These are phyloP conservation scores for Thripadectes ignobilis DNA, from an alignment of 2,797 vertebrate species.

Conservation along the genomic window DNA sequence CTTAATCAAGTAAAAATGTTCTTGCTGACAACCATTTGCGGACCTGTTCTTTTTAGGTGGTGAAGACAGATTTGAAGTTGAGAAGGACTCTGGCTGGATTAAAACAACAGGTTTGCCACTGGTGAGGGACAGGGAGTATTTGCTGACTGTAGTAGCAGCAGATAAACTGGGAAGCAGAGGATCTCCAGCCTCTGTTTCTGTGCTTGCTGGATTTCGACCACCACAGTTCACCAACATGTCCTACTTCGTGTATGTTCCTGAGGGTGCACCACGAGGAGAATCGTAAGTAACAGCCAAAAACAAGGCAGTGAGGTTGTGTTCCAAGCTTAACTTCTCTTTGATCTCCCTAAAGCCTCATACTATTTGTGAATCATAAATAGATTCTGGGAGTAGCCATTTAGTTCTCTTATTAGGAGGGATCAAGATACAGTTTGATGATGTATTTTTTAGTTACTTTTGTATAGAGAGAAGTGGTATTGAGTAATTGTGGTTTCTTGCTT, in stretches of 20 bases:
- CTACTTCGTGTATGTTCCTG: constrained; percentile 81
- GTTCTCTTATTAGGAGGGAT: not conserved
- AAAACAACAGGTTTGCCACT: constrained; percentile 84
- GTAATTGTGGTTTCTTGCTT: not conserved
- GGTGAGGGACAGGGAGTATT: constrained; percentile 83
- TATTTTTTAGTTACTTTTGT: not conserved
- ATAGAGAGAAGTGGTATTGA: not conserved
- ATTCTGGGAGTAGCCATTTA: not conserved
- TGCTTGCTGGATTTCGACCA: constrained; percentile 82
- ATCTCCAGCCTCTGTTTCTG: constrained; percentile 78
- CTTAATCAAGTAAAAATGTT: not conserved
- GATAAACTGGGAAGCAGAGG: constrained; percentile 85
- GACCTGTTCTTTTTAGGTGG: constrained; percentile 74
- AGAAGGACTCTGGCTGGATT: constrained; percentile 85
- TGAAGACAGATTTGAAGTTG: constrained; percentile 86
- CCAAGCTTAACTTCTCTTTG: not conserved
- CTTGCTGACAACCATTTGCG: not conserved
- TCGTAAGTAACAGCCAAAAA: constrained; percentile 76
- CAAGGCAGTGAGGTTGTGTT: not conserved
- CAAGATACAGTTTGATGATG: not conserved
- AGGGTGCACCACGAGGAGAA: constrained; percentile 79
- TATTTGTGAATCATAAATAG: not conserved
- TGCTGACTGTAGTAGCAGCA: constrained; percentile 83
- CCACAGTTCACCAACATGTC: constrained; percentile 86
- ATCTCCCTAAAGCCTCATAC: not conserved